Base-by-base conservation (phyloP, 2,113 vertebrate genomes). In the Psilopogon haemacephalus region DNA sequence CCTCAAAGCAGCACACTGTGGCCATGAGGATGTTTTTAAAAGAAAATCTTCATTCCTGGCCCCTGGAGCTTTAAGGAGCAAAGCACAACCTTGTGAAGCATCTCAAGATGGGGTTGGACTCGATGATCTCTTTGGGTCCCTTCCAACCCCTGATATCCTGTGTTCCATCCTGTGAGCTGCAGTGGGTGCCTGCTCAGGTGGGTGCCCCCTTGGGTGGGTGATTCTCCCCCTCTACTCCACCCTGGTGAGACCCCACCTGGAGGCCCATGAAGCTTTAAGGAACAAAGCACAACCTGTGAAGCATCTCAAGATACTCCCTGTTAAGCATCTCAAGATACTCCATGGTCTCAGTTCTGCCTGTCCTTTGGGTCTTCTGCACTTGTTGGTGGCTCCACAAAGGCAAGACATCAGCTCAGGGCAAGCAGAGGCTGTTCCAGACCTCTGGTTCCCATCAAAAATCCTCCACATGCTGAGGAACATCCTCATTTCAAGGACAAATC, bases 11-110 rank as follows among this genome's bases (percentile, higher is more conserved):
- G n/a, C n/a, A n/a, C n/a, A n/a, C n/a, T 19, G 5, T 50, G 33
- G 28, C n/a, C 42, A 37, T 0, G 0, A 75, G 15, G 55, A 11
- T 48, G 46, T 27, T 65, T 86, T 55, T 5, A 62, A 79, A 63
- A 2, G 1, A 75, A 60, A 94, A 18, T 2, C 28, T 64, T 65
- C 3, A 13, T 23, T 86, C 58, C 62, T 32, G 8, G 14, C 5
- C 30, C 27, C 63, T 18, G 52, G 8, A 70, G 37, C 59, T 74
- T 55, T 78, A 28, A 28, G 50, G 84, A 68, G 35, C 20, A 42
- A 71, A 56, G 20, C 35, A 63, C 59, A 78, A 46, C 6, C 8
- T n/a, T 23, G 9, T 42, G 35, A 65, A 56, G 33, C n/a, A 4
- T n/a, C 54, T 60, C 27, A 65, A n/a, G n/a, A n/a, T n/a, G n/a